A percentile compares a stretch with the other conserved stretches of the same genome.
These are phyloP conservation scores for Koerneria pararmatus DNA, from an alignment of 2,888 invertebrate genomes.

Conservation along the genomic window DNA sequence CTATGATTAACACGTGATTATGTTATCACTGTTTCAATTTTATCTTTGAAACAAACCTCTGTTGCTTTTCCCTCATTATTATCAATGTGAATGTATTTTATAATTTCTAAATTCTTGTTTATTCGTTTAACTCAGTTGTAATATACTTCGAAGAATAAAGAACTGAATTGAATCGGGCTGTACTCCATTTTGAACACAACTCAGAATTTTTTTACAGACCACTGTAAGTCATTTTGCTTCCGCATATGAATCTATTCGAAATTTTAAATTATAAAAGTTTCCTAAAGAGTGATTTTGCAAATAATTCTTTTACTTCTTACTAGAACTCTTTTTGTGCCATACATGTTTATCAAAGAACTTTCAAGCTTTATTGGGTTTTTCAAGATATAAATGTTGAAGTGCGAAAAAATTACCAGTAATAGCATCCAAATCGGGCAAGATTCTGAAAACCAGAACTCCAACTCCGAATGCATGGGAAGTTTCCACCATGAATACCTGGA, in stretches of 20 bases:
- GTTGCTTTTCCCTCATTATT: not conserved
- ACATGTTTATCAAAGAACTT: not conserved
- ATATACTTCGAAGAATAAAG: no score
- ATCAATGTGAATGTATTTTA: no score
- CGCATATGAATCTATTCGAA: no score
- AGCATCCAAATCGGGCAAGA: conserved; percentile 86
- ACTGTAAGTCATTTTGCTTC: no score
- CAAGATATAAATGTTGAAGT: no score
- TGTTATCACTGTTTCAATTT: conserved; percentile 9
- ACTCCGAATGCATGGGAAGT: conserved; percentile 82
- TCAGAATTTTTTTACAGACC: no score
- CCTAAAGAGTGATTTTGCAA: conserved; percentile 3
- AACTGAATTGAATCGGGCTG: no score
- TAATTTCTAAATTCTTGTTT: no score
- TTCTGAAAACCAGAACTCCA: conserved; percentile 78
- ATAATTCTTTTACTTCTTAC: not conserved
- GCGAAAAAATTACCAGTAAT: conserved; percentile 72
- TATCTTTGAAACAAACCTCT: conserved; percentile 5
- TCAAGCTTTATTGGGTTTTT: conserved; percentile 5
- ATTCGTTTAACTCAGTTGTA: no score
- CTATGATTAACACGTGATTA: not conserved
- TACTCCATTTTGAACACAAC: no score
- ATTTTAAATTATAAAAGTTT: no score
- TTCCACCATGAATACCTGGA: conserved; percentile 75
- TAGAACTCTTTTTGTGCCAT: no score